These are phyloP conservation scores for Cololabis saira DNA, from an alignment of 2,113 vertebrate species.

Conservation along the genomic window DNA sequence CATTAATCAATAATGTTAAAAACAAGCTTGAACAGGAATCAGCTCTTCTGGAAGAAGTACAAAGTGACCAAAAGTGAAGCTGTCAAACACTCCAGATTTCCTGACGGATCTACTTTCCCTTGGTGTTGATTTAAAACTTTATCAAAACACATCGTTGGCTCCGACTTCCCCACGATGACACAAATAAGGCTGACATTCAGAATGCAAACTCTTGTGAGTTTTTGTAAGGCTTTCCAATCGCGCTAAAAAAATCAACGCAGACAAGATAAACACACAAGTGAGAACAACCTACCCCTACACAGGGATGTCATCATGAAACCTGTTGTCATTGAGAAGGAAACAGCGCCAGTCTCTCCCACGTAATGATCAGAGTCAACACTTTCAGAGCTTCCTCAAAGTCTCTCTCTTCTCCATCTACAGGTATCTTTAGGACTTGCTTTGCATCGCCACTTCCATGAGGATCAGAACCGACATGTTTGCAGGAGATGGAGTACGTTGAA, in stretches of 20 bases:
- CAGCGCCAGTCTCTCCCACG: slow-evolving; percentile 23
- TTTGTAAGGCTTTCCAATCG: neutral
- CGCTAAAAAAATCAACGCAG: neutral
- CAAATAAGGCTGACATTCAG: no score
- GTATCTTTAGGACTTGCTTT: slow-evolving; percentile 34
- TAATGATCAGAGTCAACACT: slow-evolving; percentile 51
- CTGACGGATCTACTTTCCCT: no score
- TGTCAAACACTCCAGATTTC: no score
- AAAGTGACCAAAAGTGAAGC: no score
- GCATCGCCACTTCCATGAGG: slow-evolving; percentile 29
- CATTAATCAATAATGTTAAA: no score
- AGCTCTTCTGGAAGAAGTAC: no score
- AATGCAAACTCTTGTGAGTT: neutral
- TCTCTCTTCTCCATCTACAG: slow-evolving; percentile 31
- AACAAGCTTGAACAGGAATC: no score
- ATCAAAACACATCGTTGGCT: no score
- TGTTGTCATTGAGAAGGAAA: slow-evolving; percentile 49
- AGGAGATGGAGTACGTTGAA: neutral
- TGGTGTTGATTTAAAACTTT: no score
- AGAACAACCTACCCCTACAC: slow-evolving; percentile 60
- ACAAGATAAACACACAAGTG: slow-evolving; percentile 24
- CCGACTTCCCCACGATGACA: no score
- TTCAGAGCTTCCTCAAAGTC: slow-evolving; percentile 61
- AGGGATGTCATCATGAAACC: slow-evolving; percentile 59
- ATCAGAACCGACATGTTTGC: slow-evolving; percentile 54